Evolutionary conservation across 1,140 invertebrate species (phyloP).

Genomic region (Steinernema khuongi): DNA sequence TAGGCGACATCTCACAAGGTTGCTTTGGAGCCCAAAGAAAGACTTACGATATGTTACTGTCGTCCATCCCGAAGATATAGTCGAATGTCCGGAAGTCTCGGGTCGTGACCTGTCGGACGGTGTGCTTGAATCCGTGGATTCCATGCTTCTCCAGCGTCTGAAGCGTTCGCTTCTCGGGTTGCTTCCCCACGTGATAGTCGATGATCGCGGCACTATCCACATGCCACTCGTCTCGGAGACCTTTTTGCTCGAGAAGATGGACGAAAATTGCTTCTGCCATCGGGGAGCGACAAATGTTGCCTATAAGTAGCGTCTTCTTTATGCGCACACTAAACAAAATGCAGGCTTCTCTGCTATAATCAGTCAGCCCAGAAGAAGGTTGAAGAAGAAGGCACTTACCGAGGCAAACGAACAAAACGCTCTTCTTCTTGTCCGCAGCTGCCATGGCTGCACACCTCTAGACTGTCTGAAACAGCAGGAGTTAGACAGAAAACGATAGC

Average conservation of each 20-base stretch:
- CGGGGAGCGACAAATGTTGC: conserved; percentile 89
- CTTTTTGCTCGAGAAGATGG: conserved; percentile 67
- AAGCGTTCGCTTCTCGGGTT: conserved; percentile 72
- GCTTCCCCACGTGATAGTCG: conserved; percentile 75
- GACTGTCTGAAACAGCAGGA: no score
- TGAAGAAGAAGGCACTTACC: conserved; percentile 19
- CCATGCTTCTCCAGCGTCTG: conserved; percentile 69
- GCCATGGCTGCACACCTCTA: no score
- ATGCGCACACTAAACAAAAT: not conserved
- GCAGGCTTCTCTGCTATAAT: not conserved
- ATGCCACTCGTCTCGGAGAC: conserved; percentile 66
- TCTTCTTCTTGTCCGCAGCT: conserved; percentile 20
- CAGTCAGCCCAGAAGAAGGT: not conserved
- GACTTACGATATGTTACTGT: conserved; percentile 68
- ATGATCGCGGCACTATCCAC: conserved; percentile 82
- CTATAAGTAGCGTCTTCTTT: conserved; percentile 60
- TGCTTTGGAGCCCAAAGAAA: not conserved
- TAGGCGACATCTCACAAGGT: not conserved
- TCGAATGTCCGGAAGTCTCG: conserved; percentile 74
- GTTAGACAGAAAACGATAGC: no score
- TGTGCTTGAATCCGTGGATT: conserved; percentile 69
- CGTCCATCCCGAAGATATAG: conserved; percentile 85
- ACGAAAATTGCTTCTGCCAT: conserved; percentile 84
- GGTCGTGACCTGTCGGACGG: conserved; percentile 69
- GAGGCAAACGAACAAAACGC: conserved; percentile 36